Evolutionary conservation across 2,888 invertebrate species (phyloP).

Genomic region (Liodrosophila aerea): DNA sequence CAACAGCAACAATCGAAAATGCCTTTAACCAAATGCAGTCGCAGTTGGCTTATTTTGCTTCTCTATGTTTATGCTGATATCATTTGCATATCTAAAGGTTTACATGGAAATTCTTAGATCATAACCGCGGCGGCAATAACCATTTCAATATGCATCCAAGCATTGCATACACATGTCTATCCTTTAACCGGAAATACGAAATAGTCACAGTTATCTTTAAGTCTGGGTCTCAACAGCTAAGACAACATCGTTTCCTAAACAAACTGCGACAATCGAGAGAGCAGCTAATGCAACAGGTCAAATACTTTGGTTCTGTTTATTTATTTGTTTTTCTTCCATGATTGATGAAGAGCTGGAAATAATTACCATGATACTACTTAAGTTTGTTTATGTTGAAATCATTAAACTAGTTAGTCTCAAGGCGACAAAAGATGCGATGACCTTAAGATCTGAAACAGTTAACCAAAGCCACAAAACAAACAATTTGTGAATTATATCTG

Average conservation of each 20-base stretch:
- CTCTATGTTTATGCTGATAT: conserved; percentile 38
- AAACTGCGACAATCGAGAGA: conserved; percentile 41
- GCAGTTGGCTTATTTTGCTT: conserved; percentile 43
- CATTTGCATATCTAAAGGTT: conserved; percentile 46
- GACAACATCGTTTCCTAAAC: conserved; percentile 42
- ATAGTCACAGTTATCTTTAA: conserved; percentile 1
- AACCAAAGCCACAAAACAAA: conserved; percentile 7
- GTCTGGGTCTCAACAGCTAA: conserved; percentile 41
- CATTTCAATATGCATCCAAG: conserved; percentile 28
- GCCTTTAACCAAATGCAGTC: conserved; percentile 41
- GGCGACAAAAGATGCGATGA: conserved; percentile 31
- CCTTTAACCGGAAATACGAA: conserved; percentile 30
- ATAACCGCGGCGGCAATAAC: conserved; percentile 33
- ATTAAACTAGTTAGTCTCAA: conserved; percentile 38
- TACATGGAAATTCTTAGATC: conserved; percentile 52
- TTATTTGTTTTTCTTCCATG: conserved; percentile 20
- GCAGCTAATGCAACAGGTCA: conserved; percentile 18
- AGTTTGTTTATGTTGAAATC: conserved; percentile 16
- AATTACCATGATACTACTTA: conserved; percentile 35
- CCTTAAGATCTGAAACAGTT: conserved; percentile 25
- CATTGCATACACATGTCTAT: conserved; percentile 1
- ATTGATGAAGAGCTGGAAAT: conserved; percentile 44
- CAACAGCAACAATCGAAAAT: conserved; percentile 32
- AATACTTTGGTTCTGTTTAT: conserved; percentile 32
- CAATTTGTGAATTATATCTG: conserved; percentile 6